phyloP scores from a whole-genome alignment of 30 jellyfish, hydroid and myxozoan genomes.

The Hydractinia symbiolongicarpus region DNA sequence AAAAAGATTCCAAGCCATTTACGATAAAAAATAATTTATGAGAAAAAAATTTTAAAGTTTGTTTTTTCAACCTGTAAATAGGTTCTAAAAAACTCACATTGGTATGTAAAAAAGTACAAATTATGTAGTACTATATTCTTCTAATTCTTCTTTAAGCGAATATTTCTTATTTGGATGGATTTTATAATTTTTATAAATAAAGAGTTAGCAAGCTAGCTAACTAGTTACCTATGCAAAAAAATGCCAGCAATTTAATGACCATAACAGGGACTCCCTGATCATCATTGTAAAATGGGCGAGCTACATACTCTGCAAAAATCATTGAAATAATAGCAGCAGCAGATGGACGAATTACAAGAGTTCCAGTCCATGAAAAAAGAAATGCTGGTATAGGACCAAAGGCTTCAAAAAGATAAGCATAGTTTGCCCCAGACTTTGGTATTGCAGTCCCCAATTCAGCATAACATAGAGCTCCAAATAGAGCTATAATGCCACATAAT shows the following conservation, averaged over 20 bases:
- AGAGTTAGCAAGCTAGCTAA: not conserved
- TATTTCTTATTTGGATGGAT: too few relatives aligned
- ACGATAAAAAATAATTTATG: not conserved
- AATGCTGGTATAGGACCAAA: slow-evolving; percentile 82
- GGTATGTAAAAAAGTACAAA: too few relatives aligned
- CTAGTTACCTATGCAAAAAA: slow-evolving; percentile 63
- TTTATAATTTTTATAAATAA: not conserved
- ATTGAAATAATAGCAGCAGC: slow-evolving; percentile 63
- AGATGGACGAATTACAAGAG: slow-evolving; percentile 64
- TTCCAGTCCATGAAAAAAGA: slow-evolving; percentile 71
- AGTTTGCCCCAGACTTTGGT: slow-evolving; percentile 64
- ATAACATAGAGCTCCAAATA: slow-evolving; percentile 66
- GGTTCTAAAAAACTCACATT: too few relatives aligned
- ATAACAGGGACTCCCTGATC: slow-evolving; percentile 66
- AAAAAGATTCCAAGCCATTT: too few relatives aligned
- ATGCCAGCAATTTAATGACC: slow-evolving; percentile 62
- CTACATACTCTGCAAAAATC: slow-evolving; percentile 52
- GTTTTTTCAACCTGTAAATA: not conserved
- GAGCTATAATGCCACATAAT: slow-evolving; percentile 65
- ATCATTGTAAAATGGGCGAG: slow-evolving; percentile 56
- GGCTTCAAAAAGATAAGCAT: slow-evolving; percentile 37
- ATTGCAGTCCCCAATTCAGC: slow-evolving; percentile 76
- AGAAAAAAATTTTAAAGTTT: not conserved
- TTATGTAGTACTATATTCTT: too few relatives aligned
- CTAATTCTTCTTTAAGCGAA: too few relatives aligned